A percentile compares a stretch with the other conserved stretches of the same genome.
These are phyloP conservation scores for Listrodromus nycthemerus DNA, from an alignment of 2,888 invertebrate genomes.

Conservation along the genomic window DNA sequence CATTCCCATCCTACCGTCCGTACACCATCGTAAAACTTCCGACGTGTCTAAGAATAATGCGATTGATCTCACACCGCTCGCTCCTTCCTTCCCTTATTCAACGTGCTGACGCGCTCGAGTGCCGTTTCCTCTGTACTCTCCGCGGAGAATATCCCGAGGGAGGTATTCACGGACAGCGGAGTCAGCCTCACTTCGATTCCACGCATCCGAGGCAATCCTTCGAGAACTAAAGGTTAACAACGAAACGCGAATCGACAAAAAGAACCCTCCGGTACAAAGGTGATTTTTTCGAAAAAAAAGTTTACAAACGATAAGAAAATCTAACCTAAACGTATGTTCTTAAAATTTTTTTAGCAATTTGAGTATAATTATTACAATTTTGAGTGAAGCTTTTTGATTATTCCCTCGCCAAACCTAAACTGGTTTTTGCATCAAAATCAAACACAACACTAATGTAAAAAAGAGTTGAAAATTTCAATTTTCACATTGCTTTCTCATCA, in stretches of 20 bases:
- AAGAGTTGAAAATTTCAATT: no score
- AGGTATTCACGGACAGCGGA: conserved; percentile 5
- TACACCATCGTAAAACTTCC: conserved; percentile 1
- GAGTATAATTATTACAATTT: no score
- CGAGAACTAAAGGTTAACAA: neutral
- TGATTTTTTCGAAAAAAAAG: neutral
- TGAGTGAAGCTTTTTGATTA: no score
- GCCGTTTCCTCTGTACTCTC: neutral
- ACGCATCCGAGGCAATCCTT: neutral
- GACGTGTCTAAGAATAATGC: conserved; percentile 45
- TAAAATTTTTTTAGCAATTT: no score
- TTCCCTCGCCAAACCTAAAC: no score
- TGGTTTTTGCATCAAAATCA: no score
- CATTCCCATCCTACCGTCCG: neutral
- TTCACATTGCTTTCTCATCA: no score
- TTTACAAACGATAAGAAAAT: no score
- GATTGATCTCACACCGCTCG: conserved; percentile 14
- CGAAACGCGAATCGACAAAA: neutral
- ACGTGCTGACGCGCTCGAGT: conserved; percentile 27
- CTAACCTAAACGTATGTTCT: no score
- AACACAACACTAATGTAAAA: no score
- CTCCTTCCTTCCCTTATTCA: neutral
- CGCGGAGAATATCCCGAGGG: neutral
- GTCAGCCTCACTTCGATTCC: conserved; percentile 10
- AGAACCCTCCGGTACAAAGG: neutral